These are phyloP conservation scores for Marisa cornuarietis DNA, from an alignment of 1,140 invertebrate genomes.

Conservation along the genomic window DNA sequence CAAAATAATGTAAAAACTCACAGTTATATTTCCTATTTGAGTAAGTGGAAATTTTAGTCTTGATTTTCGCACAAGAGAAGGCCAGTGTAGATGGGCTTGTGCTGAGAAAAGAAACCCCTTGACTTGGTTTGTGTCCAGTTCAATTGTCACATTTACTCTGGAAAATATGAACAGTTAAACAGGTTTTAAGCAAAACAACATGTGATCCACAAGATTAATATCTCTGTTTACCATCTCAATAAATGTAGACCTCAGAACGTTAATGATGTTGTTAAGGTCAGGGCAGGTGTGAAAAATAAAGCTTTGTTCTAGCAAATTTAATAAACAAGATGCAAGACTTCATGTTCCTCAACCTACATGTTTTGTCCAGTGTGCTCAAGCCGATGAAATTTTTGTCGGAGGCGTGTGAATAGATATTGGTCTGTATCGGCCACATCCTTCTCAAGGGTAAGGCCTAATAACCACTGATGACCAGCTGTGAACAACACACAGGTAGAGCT, in stretches of 20 bases:
- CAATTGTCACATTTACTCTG: conserved; percentile 77
- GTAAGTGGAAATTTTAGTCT: conserved; percentile 80
- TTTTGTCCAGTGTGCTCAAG: conserved; percentile 56
- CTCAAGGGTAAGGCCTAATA: conserved; percentile 74
- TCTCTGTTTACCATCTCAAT: too few relatives aligned
- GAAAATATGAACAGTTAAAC: conserved; percentile 32
- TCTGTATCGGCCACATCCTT: conserved; percentile 68
- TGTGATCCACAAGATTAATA: background rate
- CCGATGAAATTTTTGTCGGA: conserved; percentile 63
- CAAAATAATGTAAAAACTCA: conserved; percentile 55
- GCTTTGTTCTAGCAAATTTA: background rate
- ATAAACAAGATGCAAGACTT: background rate
- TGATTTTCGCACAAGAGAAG: conserved; percentile 69
- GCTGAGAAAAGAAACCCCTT: conserved; percentile 77
- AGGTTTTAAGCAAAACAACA: background rate
- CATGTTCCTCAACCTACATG: conserved; percentile 46
- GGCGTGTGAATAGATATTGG: conserved; percentile 66
- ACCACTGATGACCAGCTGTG: conserved; percentile 75
- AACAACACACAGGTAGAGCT: too few relatives aligned
- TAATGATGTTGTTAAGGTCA: too few relatives aligned
- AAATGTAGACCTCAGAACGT: too few relatives aligned
- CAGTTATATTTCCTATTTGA: conserved; percentile 82
- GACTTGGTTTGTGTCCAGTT: conserved; percentile 81
- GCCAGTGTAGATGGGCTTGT: conserved; percentile 80
- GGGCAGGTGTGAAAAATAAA: too few relatives aligned